Evolutionary conservation across 2,113 vertebrate species (phyloP).

Genomic region (Charina bottae): DNA sequence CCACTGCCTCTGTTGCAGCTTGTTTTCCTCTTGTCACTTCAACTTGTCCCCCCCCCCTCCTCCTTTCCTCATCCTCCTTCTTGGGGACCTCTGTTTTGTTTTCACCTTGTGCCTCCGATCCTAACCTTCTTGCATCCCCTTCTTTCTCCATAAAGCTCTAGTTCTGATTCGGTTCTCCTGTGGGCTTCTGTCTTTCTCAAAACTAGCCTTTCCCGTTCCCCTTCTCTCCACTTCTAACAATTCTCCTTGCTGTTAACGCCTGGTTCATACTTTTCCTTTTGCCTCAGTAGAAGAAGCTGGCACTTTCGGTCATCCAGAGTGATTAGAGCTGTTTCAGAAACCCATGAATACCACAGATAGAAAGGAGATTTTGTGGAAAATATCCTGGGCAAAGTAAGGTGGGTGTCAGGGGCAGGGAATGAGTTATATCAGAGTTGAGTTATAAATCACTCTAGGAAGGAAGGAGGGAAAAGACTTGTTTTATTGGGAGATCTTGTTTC

Average conservation of each 20-base stretch:
- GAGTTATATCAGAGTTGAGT: neutral
- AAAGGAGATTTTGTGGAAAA: neutral
- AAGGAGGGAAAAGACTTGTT: neutral
- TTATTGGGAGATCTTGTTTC: neutral
- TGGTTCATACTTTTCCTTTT: neutral
- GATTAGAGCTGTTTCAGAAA: neutral
- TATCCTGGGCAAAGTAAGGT: neutral
- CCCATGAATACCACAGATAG: neutral
- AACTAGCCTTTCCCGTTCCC: neutral
- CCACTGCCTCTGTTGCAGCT: neutral
- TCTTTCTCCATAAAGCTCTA: neutral
- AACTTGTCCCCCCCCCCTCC: neutral
- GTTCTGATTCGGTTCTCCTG: neutral
- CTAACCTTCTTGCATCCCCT: neutral
- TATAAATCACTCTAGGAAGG: neutral
- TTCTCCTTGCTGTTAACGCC: neutral
- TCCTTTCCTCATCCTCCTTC: neutral
- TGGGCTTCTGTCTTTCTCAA: neutral
- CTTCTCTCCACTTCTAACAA: neutral
- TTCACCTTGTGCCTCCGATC: neutral
- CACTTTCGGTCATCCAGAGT: neutral
- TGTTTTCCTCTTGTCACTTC: neutral
- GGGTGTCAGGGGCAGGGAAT: neutral
- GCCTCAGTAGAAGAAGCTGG: neutral
- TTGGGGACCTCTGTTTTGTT: neutral